A percentile compares a stretch with the other conserved stretches of the same genome.
phyloP scores from a whole-genome alignment of 2,113 vertebrate species.

The Spizaetus ornatus region DNA sequence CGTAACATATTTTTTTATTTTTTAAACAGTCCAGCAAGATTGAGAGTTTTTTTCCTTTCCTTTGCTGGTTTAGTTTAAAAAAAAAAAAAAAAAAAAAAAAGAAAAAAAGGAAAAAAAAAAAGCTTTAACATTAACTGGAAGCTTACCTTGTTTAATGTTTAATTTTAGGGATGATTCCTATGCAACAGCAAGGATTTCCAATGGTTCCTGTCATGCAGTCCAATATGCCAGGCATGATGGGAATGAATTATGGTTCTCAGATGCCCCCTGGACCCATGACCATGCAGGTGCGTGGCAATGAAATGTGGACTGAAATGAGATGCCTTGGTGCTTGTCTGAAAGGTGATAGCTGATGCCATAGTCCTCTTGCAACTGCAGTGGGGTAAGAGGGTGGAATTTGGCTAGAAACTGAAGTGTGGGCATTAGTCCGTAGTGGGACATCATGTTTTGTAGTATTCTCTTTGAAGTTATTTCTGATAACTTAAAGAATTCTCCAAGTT shows the following conservation, averaged over 20 bases:
- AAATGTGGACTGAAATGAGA: not conserved
- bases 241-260: slow-evolving; percentile 91
- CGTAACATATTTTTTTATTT: not conserved
- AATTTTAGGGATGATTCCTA: slow-evolving; percentile 84
- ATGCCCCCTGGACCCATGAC: slow-evolving; percentile 88
- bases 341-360: not conserved
- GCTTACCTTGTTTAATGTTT: slow-evolving; percentile 1
- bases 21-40: not conserved
- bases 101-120: not conserved
- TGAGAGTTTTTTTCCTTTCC: not conserved
- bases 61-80: not conserved
- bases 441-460: not conserved
- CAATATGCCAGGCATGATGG: slow-evolving; percentile 95
- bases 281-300: slow-evolving; percentile 82
- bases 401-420: not conserved
- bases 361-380: not conserved
- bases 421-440: not conserved
- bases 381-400: not conserved
- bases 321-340: not conserved
- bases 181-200: slow-evolving; percentile 89
- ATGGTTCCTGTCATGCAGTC: slow-evolving; percentile 94
- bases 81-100: not conserved
- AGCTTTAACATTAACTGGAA: not conserved
- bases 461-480: not conserved
- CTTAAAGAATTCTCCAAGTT: not conserved